Evolutionary conservation across 1,140 invertebrate species (phyloP).

Genomic region (Aphis gossypii): DNA sequence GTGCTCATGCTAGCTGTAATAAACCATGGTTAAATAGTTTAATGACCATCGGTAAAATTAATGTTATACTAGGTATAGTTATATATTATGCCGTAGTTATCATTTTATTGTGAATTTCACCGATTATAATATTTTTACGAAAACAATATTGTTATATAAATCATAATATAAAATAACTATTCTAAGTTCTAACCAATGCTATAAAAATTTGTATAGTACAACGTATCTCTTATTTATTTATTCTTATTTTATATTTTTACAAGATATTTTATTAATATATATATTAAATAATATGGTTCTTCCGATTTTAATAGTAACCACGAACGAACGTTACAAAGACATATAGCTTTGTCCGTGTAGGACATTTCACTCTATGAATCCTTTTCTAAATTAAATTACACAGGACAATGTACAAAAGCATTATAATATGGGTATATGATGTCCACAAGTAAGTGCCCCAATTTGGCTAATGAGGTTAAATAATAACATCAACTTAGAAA

Average conservation of each 20-base stretch:
- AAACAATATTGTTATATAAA: neutral
- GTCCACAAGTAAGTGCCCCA: neutral
- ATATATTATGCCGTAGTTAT: neutral
- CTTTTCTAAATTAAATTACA: neutral
- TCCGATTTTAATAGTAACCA: neutral
- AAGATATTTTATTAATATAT: neutral
- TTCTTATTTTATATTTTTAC: neutral
- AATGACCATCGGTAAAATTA: neutral
- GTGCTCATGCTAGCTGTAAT: too few species aligned
- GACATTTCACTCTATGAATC: neutral
- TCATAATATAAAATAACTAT: neutral
- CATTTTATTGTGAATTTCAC: neutral
- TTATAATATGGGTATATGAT: neutral
- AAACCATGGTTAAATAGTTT: neutral
- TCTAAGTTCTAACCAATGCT: neutral
- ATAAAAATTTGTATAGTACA: neutral
- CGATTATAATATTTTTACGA: neutral
- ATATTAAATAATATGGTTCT: neutral
- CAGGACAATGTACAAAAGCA: neutral
- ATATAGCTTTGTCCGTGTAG: too few species aligned
- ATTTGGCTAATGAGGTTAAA: neutral
- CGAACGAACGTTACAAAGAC: neutral
- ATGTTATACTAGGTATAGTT: neutral
- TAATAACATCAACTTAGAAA: neutral
- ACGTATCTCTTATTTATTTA: neutral